Evolutionary conservation across 2,797 vertebrate species (phyloP).

Genomic region (Chiloscyllium punctatum): DNA sequence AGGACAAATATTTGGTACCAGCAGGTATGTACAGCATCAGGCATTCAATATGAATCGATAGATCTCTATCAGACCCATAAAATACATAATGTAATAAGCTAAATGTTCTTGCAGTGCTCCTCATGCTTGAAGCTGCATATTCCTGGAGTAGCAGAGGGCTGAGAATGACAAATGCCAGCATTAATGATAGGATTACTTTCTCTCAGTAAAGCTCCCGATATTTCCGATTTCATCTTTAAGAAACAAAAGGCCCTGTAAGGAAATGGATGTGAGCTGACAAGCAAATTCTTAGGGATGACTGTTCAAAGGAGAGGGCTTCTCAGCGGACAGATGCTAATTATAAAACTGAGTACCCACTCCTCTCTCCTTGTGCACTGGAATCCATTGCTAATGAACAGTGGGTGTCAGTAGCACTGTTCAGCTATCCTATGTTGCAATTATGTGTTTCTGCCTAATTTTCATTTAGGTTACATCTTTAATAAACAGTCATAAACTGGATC

Average conservation of each 20-base stretch:
- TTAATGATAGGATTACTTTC: background rate
- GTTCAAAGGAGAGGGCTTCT: background rate
- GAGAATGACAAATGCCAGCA: background rate
- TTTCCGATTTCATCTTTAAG: background rate
- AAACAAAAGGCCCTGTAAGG: background rate
- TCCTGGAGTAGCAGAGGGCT: background rate
- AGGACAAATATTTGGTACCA: conserved; percentile 75
- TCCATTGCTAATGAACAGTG: too few relatives aligned
- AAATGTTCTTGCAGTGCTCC: background rate
- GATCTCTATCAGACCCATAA: background rate
- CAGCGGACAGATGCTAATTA: background rate
- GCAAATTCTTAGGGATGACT: background rate
- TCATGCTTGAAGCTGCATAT: too few relatives aligned
- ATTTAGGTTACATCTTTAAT: background rate
- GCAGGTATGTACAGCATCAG: conserved; percentile 56
- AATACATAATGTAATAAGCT: background rate
- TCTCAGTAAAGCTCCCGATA: background rate
- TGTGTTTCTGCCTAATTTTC: background rate
- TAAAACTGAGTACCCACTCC: background rate
- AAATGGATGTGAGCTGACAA: background rate
- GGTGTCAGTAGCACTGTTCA: background rate
- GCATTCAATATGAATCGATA: background rate
- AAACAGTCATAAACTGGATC: background rate
- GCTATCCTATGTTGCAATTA: background rate
- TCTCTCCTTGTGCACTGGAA: too few relatives aligned